Percentiles rank a stretch among this genome's conserved stretches.
These are phyloP conservation scores for Pedicia rivosa DNA, from an alignment of 2,888 invertebrate species.

Conservation along the genomic window DNA sequence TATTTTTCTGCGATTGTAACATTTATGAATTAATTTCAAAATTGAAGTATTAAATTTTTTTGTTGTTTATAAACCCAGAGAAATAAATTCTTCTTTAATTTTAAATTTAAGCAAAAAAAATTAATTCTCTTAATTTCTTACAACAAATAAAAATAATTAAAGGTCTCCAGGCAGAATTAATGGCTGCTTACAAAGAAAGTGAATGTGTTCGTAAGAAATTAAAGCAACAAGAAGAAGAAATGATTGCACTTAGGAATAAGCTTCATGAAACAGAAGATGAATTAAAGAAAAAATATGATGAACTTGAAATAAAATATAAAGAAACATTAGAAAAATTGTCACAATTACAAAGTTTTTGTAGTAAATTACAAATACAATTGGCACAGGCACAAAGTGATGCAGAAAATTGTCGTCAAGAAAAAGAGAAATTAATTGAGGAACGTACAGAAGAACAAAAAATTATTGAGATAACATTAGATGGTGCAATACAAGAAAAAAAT, in stretches of 20 bases:
- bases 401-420: constrained; percentile 23
- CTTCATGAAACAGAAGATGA: constrained; percentile 27
- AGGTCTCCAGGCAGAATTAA: constrained; percentile 29
- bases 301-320: constrained; percentile 32
- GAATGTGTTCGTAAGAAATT: constrained; percentile 28
- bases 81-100: too few relatives aligned
- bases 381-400: constrained; percentile 24
- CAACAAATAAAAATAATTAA: too few relatives aligned
- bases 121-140: too few relatives aligned
- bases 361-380: constrained; percentile 24
- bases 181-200: constrained; percentile 28
- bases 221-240: constrained; percentile 27
- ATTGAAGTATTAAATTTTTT: too few relatives aligned
- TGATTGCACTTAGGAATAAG: constrained; percentile 23
- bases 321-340: constrained; percentile 34
- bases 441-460: constrained; percentile 36
- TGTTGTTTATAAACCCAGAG: too few relatives aligned
- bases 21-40: too few relatives aligned
- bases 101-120: too few relatives aligned
- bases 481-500: constrained; percentile 39
- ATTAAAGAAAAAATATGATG: constrained; percentile 25
- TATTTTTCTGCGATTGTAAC: too few relatives aligned
- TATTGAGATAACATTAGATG: constrained; percentile 38
- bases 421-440: constrained; percentile 32
- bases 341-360: constrained; percentile 31